Evolutionary conservation across 2,888 invertebrate species (phyloP).

Genomic region (Vanessa cardui): DNA sequence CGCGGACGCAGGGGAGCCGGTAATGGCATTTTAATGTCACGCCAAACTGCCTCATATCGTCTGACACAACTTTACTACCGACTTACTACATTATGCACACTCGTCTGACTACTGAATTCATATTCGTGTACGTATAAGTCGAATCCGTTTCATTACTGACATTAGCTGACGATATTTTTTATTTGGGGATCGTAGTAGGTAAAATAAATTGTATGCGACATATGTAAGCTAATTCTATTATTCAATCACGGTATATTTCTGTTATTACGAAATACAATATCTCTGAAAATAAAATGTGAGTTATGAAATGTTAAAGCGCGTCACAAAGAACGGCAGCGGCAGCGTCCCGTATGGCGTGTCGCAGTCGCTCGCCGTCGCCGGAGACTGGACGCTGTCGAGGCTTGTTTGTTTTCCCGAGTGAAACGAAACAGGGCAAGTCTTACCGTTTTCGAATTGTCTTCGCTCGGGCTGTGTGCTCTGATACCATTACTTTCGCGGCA

Average conservation of each 20-base stretch:
- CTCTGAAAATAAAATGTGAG: no score
- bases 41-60: slow-evolving; percentile 18
- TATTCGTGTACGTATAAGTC: not conserved
- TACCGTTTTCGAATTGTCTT: slow-evolving; percentile 9
- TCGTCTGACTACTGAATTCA: slow-evolving; percentile 7
- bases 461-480: not conserved
- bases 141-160: not conserved
- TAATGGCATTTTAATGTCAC: slow-evolving; percentile 31
- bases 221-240: no score
- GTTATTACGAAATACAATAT: no score
- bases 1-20: slow-evolving; percentile 5
- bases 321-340: no score
- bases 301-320: no score
- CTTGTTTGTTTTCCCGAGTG: not conserved
- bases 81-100: not conserved
- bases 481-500: slow-evolving; percentile 6
- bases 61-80: slow-evolving; percentile 6
- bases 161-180: not conserved
- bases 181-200: not conserved
- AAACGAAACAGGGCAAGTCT: not conserved
- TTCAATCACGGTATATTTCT: no score
- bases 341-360: no score
- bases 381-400: not conserved
- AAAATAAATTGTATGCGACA: no score
- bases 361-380: not conserved